These are phyloP conservation scores for Conus betulinus DNA, from an alignment of 1,140 invertebrate species.

Conservation along the genomic window DNA sequence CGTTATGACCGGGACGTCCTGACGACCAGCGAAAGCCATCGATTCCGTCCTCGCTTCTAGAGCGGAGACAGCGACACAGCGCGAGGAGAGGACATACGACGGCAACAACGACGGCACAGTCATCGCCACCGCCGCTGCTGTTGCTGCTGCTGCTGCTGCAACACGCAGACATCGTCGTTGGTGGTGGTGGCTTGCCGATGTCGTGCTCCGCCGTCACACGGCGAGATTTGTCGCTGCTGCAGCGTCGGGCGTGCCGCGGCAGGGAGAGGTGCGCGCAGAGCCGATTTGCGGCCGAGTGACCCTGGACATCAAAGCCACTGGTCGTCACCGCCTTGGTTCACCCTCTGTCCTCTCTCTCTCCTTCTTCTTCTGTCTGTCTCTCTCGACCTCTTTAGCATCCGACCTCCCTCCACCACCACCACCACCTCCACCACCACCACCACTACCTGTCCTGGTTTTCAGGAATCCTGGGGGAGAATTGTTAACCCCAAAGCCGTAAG, in stretches of 20 bases:
- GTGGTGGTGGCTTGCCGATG: neutral
- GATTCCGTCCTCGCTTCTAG: too few relatives aligned
- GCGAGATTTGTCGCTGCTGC: neutral
- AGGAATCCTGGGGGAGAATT: too few relatives aligned
- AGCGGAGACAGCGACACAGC: too few relatives aligned
- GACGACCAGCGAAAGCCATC: too few relatives aligned
- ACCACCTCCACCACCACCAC: neutral
- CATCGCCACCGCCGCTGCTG: neutral
- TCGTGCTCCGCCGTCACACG: neutral
- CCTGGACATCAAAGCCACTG: neutral
- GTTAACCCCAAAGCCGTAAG: too few relatives aligned
- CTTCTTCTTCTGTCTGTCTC: neutral
- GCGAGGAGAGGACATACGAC: neutral
- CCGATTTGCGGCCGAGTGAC: too few relatives aligned
- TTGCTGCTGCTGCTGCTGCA: too few relatives aligned
- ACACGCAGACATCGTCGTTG: neutral
- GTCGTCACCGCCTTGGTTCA: neutral
- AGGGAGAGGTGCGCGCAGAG: neutral
- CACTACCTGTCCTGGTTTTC: too few relatives aligned
- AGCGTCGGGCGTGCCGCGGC: neutral
- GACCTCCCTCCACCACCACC: too few relatives aligned
- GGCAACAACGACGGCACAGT: neutral
- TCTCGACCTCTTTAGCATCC: too few relatives aligned
- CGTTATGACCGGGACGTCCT: too few relatives aligned
- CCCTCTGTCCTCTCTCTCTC: neutral